These are phyloP conservation scores for Heterotis niloticus DNA, from an alignment of 2,113 vertebrate species.

Conservation along the genomic window DNA sequence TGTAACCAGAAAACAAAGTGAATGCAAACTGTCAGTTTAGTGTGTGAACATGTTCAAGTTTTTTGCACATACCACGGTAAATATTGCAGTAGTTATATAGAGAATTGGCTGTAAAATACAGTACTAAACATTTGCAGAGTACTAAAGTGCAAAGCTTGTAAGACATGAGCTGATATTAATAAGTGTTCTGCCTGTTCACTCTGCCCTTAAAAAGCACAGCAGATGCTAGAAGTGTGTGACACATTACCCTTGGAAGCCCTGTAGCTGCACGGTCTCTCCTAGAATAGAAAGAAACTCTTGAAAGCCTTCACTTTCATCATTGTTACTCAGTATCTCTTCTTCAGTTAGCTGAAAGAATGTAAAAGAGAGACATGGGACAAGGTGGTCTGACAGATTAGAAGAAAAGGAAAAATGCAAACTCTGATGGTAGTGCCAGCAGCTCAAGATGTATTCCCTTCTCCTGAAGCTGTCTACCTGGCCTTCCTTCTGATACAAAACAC, in stretches of 20 bases:
- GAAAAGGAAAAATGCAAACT: background rate
- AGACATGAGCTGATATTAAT: no score
- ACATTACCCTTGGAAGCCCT: conserved; percentile 75
- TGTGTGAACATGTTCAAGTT: background rate
- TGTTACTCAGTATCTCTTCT: conserved; percentile 82
- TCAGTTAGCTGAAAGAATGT: conserved; percentile 70
- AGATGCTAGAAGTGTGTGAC: background rate
- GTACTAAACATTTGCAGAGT: background rate
- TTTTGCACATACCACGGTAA: background rate
- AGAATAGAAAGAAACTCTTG: conserved; percentile 77
- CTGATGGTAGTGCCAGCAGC: background rate
- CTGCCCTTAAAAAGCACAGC: background rate
- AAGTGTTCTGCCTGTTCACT: no score
- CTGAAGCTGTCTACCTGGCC: conserved; percentile 52
- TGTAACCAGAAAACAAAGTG: background rate
- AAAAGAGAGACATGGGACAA: conserved; percentile 21
- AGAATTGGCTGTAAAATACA: background rate
- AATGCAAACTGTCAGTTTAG: background rate
- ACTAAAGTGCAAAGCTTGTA: background rate
- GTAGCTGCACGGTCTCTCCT: conserved; percentile 75
- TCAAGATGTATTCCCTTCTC: background rate
- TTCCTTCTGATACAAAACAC: conserved; percentile 65
- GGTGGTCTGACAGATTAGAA: background rate
- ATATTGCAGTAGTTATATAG: background rate
- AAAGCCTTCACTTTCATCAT: conserved; percentile 77